A percentile compares a stretch with the other conserved stretches of the same genome.
Evolutionary conservation across 2,888 invertebrate genomes (phyloP).

Genomic region (Ptychoptera contaminata): DNA sequence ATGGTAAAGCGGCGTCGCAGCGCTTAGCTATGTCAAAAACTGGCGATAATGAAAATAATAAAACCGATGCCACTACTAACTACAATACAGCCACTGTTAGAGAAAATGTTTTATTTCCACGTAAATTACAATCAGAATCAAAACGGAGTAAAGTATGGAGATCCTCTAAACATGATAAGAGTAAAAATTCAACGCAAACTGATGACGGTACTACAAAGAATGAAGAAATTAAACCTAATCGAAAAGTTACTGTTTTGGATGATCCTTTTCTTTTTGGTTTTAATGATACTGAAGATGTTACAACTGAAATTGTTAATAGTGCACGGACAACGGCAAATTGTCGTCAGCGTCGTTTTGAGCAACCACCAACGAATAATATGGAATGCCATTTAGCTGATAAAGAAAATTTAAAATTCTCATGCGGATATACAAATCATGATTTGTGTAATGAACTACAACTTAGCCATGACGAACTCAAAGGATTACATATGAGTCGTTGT

Average conservation of each 20-base stretch:
- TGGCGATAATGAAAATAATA: slow-evolving; percentile 7
- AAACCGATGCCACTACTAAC: slow-evolving; percentile 10
- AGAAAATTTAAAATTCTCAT: background rate
- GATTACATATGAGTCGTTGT: slow-evolving; percentile 22
- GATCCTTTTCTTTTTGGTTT: slow-evolving; percentile 30
- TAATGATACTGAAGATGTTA: slow-evolving; percentile 11
- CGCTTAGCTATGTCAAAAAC: slow-evolving; percentile 29
- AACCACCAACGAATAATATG: background rate
- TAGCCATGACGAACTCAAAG: slow-evolving; percentile 27
- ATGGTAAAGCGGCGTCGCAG: slow-evolving; percentile 41
- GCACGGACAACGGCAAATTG: background rate
- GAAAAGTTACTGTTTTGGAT: slow-evolving; percentile 28
- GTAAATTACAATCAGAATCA: background rate
- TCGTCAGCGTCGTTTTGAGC: too few species aligned
- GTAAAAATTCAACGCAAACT: background rate
- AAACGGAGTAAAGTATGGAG: background rate
- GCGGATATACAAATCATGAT: background rate
- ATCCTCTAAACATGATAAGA: too few species aligned
- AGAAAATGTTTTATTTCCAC: background rate
- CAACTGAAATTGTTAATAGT: background rate
- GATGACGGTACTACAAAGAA: slow-evolving; percentile 11
- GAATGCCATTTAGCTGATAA: background rate
- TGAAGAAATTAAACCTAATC: slow-evolving; percentile 13
- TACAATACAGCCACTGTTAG: slow-evolving; percentile 6
- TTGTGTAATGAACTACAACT: slow-evolving; percentile 9